Evolutionary conservation across 1,140 invertebrate species (phyloP).

Genomic region (Pogonognathellus flavescens): DNA sequence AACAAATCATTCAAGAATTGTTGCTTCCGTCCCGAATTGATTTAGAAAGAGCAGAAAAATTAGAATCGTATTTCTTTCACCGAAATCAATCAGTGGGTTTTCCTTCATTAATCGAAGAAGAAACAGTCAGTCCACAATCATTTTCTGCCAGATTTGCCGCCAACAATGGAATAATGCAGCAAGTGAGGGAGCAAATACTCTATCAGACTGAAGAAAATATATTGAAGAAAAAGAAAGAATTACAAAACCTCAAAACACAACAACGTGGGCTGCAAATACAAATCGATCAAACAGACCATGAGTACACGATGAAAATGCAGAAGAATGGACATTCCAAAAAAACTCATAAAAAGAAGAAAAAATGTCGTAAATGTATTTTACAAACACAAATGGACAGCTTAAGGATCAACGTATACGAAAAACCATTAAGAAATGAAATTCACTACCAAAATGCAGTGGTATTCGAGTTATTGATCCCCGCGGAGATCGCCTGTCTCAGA

Average conservation of each 20-base stretch:
- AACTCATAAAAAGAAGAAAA: too few relatives aligned
- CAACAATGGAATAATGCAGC: not conserved
- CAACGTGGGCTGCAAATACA: too few relatives aligned
- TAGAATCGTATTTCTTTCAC: constrained; percentile 51
- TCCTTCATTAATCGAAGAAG: constrained; percentile 51
- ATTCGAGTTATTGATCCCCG: constrained; percentile 54
- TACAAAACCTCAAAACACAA: too few relatives aligned
- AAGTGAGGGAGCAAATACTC: not conserved
- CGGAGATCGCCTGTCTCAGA: constrained; percentile 17
- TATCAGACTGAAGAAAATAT: too few relatives aligned
- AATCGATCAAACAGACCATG: too few relatives aligned
- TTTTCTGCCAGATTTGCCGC: constrained; percentile 25
- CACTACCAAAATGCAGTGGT: constrained; percentile 27
- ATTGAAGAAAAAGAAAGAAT: not conserved
- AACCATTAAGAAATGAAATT: constrained; percentile 1
- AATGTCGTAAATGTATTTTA: constrained; percentile 28
- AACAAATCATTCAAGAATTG: not conserved
- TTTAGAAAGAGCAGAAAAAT: not conserved
- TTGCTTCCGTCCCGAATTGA: not conserved
- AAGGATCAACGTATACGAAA: constrained; percentile 19
- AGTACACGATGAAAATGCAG: too few relatives aligned
- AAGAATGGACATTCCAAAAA: too few relatives aligned
- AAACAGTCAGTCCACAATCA: not conserved
- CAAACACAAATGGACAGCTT: not conserved
- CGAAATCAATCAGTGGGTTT: not conserved